Evolutionary conservation across 2,888 invertebrate genomes (phyloP).

Genomic region (Geotrupes spiniger): DNA sequence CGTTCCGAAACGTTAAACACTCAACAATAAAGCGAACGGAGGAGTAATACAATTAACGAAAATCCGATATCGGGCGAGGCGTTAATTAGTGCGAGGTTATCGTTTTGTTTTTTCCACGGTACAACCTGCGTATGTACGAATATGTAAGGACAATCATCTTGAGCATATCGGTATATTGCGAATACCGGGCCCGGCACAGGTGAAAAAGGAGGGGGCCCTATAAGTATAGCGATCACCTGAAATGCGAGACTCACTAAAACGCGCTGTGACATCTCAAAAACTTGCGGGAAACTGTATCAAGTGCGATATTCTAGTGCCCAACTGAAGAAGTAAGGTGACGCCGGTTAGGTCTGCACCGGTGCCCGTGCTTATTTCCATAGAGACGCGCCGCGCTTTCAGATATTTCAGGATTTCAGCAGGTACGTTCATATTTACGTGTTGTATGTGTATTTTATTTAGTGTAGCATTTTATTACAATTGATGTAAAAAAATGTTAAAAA

Average conservation of each 20-base stretch:
- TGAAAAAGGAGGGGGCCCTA: constrained; percentile 40
- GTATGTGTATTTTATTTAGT: no score
- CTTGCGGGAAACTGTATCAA: constrained; percentile 30
- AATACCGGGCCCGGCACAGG: constrained; percentile 27
- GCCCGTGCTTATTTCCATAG: no score
- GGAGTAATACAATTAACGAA: no score
- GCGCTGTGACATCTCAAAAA: constrained; percentile 38
- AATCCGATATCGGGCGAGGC: background rate
- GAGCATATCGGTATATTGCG: constrained; percentile 23
- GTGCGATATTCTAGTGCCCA: constrained; percentile 11
- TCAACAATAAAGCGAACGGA: no score
- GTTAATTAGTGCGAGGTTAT: constrained; percentile 4
- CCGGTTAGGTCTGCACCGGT: no score
- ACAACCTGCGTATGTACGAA: background rate
- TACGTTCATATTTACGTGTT: background rate
- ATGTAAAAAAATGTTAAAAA: no score
- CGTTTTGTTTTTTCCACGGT: background rate
- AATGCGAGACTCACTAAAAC: constrained; percentile 38
- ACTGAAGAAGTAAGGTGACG: constrained; percentile 6
- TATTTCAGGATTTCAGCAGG: constrained; percentile 5
- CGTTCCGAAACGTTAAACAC: no score
- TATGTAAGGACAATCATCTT: constrained; percentile 22
- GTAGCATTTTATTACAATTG: no score
- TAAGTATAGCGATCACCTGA: constrained; percentile 43
- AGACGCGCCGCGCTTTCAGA: no score